phyloP scores from a whole-genome alignment of 2,888 invertebrate species.

The Pollenia angustigena region DNA sequence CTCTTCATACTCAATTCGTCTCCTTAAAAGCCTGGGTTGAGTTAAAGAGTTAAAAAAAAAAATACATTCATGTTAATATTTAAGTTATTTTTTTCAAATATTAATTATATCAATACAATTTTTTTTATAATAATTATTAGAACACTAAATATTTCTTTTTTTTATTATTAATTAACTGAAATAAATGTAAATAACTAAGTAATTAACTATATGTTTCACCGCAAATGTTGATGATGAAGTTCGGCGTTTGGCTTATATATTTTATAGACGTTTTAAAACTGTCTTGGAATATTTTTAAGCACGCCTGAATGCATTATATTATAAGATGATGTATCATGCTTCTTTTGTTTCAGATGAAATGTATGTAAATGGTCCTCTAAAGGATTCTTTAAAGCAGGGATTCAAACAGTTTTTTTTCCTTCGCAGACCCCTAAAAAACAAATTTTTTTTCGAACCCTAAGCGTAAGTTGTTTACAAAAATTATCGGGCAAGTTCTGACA shows the following conservation, averaged over 20 bases:
- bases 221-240: constrained; percentile 9
- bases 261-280: constrained; percentile 30
- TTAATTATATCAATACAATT: constrained; percentile 48
- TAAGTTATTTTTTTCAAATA: constrained; percentile 45
- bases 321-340: constrained; percentile 2
- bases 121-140: constrained; percentile 46
- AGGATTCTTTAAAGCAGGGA: no score
- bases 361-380: background rate
- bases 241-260: background rate
- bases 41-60: background rate
- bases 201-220: constrained; percentile 16
- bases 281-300: constrained; percentile 32
- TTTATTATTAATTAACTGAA: constrained; percentile 49
- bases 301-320: background rate
- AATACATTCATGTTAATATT: constrained; percentile 50
- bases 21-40: background rate
- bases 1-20: no score
- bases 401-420: no score
- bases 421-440: no score
- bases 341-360: background rate
- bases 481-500: no score
- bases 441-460: no score
- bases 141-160: background rate
- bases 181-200: constrained; percentile 61
- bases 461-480: no score